Conservation (phyloP, 2,888 invertebrate species). For the Synergus itoensis region DNA sequence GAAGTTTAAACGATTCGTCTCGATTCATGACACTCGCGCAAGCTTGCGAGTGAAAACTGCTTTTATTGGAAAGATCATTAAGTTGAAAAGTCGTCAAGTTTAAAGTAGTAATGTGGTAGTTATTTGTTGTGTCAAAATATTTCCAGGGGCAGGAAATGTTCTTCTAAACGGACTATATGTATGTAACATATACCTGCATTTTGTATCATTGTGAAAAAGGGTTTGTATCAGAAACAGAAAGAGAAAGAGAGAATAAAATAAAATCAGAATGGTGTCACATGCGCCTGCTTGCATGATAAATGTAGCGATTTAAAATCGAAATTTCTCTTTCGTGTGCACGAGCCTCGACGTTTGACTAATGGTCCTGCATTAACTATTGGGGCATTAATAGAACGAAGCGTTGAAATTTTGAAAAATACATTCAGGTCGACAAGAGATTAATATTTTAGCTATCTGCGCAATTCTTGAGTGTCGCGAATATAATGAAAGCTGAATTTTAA, state of each 20-base stretch:
- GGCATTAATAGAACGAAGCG: constrained; percentile 75
- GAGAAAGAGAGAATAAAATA: constrained; percentile 73
- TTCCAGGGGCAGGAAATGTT: constrained; percentile 1
- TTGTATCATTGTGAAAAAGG: constrained; percentile 61
- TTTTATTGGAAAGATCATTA: too few species aligned
- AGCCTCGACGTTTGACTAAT: constrained; percentile 77
- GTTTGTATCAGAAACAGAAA: constrained; percentile 59
- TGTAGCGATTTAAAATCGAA: constrained; percentile 78
- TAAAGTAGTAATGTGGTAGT: background rate
- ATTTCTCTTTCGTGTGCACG: constrained; percentile 77
- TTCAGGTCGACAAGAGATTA: constrained; percentile 75
- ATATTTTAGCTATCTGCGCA: constrained; percentile 72
- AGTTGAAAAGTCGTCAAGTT: background rate
- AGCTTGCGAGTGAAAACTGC: background rate
- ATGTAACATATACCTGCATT: background rate
- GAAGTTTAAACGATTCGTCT: background rate
- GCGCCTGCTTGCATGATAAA: constrained; percentile 78
- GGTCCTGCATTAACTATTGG: constrained; percentile 77
- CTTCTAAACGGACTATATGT: background rate
- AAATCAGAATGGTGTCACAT: constrained; percentile 77
- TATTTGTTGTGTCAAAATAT: background rate
- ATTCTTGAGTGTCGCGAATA: constrained; percentile 49
- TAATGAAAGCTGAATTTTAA: constrained; percentile 34
- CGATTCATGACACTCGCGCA: background rate
- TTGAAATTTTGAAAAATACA: constrained; percentile 76